Base-by-base conservation (phyloP, 92 coral and sea anemone species). In the Diadumene lineata region DNA sequence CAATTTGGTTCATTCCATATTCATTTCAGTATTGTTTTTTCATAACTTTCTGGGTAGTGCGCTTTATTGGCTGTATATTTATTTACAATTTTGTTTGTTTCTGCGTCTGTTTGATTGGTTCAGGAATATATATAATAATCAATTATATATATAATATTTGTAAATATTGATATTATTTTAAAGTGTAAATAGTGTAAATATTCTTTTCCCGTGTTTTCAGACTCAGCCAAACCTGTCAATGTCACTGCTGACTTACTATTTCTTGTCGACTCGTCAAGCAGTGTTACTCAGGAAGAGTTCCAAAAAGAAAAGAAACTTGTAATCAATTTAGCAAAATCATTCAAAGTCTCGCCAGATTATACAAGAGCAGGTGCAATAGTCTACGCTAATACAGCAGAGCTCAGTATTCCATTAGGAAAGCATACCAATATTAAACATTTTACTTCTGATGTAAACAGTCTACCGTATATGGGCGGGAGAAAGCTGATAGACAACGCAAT, bases 201-300 rank as follows among this genome's bases (percentile, higher is more conserved):
- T 2, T 26, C 31, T 60, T 60, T 27, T 60, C 62, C 9, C 11
- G 6, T 79, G 34, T 31, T 32, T 33, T 50, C 78, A 80, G 87
- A 87, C 34, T 62, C 87, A 43, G 72, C 83, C 56, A 86, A 78
- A 13, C 84, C 91, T 7, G 69, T 90, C 57, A 82, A 90, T 30
- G 69, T 90, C 29, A 76, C 87, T 56, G 70, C 88, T 34, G 98
- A 93, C 65, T 69, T 93, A 34, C 82, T 92, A 16, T 93, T 93
- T 60, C 81, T 90, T 24, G 26, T 93, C 68, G 98, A 93, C 70
- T 88, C 97, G 7, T 93, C 98, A 2, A 86, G 88, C 69, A 89
- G 84, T 19, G 66, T 91, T 38, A 33, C 92, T 9, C 75, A 69
- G 69, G 79, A 67, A 7, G 81, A 87, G 44, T 93, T 80, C 77